Percentiles rank a stretch among this genome's conserved stretches.
Conservation (phyloP, 2,113 vertebrate species). For the Nycticorax nycticorax region DNA sequence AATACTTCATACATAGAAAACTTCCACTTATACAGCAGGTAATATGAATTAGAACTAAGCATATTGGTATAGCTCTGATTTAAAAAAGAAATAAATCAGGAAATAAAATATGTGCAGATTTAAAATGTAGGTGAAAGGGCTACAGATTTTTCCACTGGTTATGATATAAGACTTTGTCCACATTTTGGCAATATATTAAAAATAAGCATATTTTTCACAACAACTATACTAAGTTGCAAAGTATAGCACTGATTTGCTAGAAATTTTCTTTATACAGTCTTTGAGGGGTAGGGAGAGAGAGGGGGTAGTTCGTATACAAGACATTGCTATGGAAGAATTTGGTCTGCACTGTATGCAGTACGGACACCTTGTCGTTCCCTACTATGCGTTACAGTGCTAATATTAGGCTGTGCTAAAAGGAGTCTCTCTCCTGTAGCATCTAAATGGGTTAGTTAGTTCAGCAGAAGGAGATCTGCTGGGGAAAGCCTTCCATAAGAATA, state of each 20-base stretch:
- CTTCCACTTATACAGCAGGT: not conserved
- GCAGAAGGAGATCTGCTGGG: not conserved
- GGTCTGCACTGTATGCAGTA: too few species aligned
- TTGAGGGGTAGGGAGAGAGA: not conserved
- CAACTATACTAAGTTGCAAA: not conserved
- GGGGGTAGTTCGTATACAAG: not conserved
- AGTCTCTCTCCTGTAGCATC: not conserved
- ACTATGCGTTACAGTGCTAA: not conserved
- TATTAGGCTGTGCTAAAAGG: not conserved
- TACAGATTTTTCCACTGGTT: not conserved
- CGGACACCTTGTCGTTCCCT: not conserved
- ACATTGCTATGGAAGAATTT: not conserved
- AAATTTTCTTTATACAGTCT: not conserved
- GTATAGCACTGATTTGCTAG: not conserved
- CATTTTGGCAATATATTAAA: not conserved
- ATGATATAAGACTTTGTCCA: too few species aligned
- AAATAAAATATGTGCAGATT: not conserved
- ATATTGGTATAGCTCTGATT: not conserved
- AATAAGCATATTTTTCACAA: not conserved
- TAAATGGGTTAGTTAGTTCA: not conserved
- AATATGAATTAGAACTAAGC: not conserved
- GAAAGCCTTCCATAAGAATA: not conserved
- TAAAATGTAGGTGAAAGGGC: not conserved
- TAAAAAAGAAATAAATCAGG: not conserved
- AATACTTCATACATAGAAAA: not conserved